Evolutionary conservation across 2,797 vertebrate genomes (phyloP), one percentile per base, ranked within the genome.

Genomic region (Poecilia picta): DNA sequence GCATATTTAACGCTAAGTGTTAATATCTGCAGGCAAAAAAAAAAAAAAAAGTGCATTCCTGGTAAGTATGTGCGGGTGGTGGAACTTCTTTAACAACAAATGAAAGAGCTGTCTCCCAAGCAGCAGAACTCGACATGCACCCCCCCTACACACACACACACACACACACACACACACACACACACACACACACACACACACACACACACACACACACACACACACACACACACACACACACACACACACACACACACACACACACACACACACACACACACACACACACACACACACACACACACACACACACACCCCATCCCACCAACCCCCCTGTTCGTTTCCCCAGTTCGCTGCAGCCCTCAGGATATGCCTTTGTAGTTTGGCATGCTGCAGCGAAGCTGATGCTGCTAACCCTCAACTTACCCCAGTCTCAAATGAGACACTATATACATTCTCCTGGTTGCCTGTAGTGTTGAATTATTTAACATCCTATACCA

Each of bases 281-380:
- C 33, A 36, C 33, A 36, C 33, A 36, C 5, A 0, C 46, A 18
- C 47, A 6, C 47, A 20, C 18, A 20, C 39, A 39, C 39, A 41
- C 39, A 41, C 39, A 41, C 39, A 41, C 39, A 43, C 41, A 43
- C 2, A 43, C 41, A 43, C 8, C 8, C 41, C 8, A 43, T 10
- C 41, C 20, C 49, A 25, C 20, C 8, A 53, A 53, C 20, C 49
- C 49, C 49, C 84, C 84, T 31, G n/a, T 28, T 15, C 57, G 84
- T 83, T 90, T 92, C 92, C 88, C 88, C 80, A 76, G 80, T 68
- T 89, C 82, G 18, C 85, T 73, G 81, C 86, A 90, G 85, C 92
- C 93, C 92, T 85, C 89, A 89, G 89, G 92, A 91, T 87, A 91
- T 49, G 90, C 83, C 92, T 95, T 94, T 95, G 93, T 93, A 93